These are phyloP conservation scores for Andrena marginata DNA, from an alignment of 2,888 invertebrate species.

Conservation along the genomic window DNA sequence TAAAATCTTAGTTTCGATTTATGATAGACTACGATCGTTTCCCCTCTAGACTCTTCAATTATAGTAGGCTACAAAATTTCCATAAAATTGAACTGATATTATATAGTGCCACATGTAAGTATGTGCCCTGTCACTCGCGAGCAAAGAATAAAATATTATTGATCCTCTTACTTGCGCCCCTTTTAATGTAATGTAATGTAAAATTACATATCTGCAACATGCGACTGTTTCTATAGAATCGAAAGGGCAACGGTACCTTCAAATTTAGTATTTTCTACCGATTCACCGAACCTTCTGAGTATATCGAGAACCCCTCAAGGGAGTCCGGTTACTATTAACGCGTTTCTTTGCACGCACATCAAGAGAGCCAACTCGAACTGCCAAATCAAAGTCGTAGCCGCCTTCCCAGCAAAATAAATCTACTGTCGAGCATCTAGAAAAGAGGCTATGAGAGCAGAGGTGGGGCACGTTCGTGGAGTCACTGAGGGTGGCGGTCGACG, in stretches of 20 bases:
- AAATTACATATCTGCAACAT: too few species aligned
- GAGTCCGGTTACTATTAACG: slow-evolving; percentile 8
- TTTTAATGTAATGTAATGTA: too few species aligned
- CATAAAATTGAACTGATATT: too few species aligned
- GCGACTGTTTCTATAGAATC: background rate
- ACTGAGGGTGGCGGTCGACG: slow-evolving; percentile 52
- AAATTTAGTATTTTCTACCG: background rate
- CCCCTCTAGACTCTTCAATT: too few species aligned
- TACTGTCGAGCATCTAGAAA: slow-evolving; percentile 60
- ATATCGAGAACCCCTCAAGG: background rate
- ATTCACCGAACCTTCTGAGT: background rate
- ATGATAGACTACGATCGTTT: too few species aligned
- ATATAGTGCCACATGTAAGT: too few species aligned
- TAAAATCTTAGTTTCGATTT: too few species aligned
- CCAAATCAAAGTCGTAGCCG: slow-evolving; percentile 49
- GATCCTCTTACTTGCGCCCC: too few species aligned
- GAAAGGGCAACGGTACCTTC: background rate
- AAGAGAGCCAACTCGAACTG: slow-evolving; percentile 11
- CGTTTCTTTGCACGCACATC: slow-evolving; percentile 24
- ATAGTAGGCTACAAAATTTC: too few species aligned
- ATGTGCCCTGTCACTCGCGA: too few species aligned
- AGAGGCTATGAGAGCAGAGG: slow-evolving; percentile 15
- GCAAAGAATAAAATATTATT: too few species aligned
- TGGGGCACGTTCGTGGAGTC: slow-evolving; percentile 40
- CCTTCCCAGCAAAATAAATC: slow-evolving; percentile 66